Evolutionary conservation across 2,888 invertebrate species (phyloP), one percentile per base, ranked within the genome.

Genomic region (Lithophane ornitopus): DNA sequence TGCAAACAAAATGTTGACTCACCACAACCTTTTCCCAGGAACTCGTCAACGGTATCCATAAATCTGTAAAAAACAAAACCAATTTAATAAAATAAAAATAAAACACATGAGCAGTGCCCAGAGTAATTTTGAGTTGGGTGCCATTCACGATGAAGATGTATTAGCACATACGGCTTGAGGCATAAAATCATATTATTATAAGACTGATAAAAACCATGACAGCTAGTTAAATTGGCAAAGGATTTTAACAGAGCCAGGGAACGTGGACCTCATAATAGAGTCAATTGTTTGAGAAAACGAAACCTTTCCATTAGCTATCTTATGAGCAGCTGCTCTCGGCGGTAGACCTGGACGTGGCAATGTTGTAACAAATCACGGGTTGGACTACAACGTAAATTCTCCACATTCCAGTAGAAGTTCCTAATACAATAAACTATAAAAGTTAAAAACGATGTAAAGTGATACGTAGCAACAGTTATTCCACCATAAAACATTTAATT

Each of bases 401-500:
- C 87, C 80, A 87, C 90, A 90, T 91, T 92, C 91, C 88, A 86
- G 78, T 84, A 91, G 86, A 75, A 91, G 87, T 87, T 90, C 89
- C 87, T 91, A 91, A 91, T 89, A 91, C 89, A 87, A 89, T 90
- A 88, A 89, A 91, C 86, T 81, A 90, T 90, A 90, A 92, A 92
- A 92, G 89, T 91, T 90, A 89, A 91, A 91, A 89, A 91, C 92
- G 90, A 90, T 93, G 95, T 95, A 94, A 95, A 93, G 88, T 91
- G 93, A 95, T 94, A 94, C 93, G 90, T 89, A 91, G 90, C 91
- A 91, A 93, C 93, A 91, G 94, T 93, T 93, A 93, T 93, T 92
- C 91, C 82, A 85, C 91, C 87, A 93, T 94, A 94, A 95, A 95
- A 95, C 88, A 94, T 95, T 94, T 94, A 95, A 95, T 95, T 94